Base-by-base conservation (phyloP, 2,888 invertebrate species). In the Hirtodrosophila trivittata region DNA sequence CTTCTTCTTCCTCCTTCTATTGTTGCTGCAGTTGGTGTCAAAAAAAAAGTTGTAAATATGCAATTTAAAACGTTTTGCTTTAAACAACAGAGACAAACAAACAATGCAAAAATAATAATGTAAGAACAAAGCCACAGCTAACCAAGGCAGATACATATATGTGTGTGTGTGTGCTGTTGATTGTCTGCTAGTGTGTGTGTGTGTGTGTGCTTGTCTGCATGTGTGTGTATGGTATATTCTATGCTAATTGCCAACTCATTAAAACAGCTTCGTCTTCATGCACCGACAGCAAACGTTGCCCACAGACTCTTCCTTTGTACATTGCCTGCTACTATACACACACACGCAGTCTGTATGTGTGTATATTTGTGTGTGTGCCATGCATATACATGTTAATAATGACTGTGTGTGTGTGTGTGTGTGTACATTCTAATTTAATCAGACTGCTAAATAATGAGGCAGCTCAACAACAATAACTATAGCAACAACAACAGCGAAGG, bases 201-300 rank as follows among this genome's bases (percentile, higher is more conserved):
- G 30, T 42, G 28, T 56, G 30, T 46, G 25, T n/a, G 37, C 18
- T 6, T 49, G 30, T 37, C 32, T n/a, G n/a, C n/a, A n/a, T n/a
- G n/a, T n/a, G n/a, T n/a, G 28, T 55, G 38, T 60, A 46, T 59
- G 28, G 39, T 14, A 45, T 62, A 59, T 86, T 70, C 84, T 80
- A 80, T 80, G 80, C 80, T 80, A 80, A 80, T 80, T 80, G 80
- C 67, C 67, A 84, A 80, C 80, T 80, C 86, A 80, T 80, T 80
- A 80, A 80, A 86, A 80, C 82, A 70, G 80, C 74, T 84, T 67
- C 70, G 81, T 84, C 76, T 86, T 80, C 81, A 62, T 83, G 60
- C 62, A 67, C 71, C 60, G 59, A 66, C 66, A 56, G 60, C 74
- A 62, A 65, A 54, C 49, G 58, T 54, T 69, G 47, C 51, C 51